Conservation (phyloP, 2,888 invertebrate species). For the Drosophila cyrtoloma region DNA sequence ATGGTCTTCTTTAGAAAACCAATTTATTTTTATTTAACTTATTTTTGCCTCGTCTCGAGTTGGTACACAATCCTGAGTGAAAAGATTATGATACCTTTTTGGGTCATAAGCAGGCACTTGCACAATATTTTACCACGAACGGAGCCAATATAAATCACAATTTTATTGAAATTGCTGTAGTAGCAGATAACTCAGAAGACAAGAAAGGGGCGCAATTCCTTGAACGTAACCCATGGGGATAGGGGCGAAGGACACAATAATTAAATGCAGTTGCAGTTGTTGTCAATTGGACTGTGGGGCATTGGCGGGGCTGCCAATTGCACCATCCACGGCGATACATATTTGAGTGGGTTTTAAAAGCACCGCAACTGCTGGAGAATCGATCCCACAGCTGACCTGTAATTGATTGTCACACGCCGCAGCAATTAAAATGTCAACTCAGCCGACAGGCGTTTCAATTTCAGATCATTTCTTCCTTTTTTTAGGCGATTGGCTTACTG, state of each 20-base stretch:
- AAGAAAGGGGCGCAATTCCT: slow-evolving; percentile 1
- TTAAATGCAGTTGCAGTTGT: slow-evolving; percentile 71
- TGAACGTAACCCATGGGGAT: not conserved
- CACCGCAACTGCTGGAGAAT: slow-evolving; percentile 43
- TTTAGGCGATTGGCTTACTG: slow-evolving; percentile 29
- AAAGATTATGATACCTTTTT: slow-evolving; percentile 43
- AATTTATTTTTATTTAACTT: slow-evolving; percentile 51
- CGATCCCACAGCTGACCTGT: slow-evolving; percentile 56
- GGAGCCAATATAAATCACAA: slow-evolving; percentile 38
- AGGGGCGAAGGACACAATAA: slow-evolving; percentile 36
- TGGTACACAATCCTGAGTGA: slow-evolving; percentile 22
- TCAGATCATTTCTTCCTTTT: slow-evolving; percentile 35
- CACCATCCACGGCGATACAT: slow-evolving; percentile 55
- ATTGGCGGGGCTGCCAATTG: slow-evolving; percentile 16
- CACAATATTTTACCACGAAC: not conserved
- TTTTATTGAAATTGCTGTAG: slow-evolving; percentile 57
- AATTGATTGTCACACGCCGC: slow-evolving; percentile 76
- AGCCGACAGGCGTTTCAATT: slow-evolving; percentile 36
- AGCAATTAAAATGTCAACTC: slow-evolving; percentile 72
- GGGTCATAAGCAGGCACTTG: slow-evolving; percentile 31
- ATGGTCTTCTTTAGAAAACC: slow-evolving; percentile 3
- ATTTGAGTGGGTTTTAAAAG: slow-evolving; percentile 73
- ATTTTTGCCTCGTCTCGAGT: slow-evolving; percentile 23
- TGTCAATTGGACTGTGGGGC: slow-evolving; percentile 55
- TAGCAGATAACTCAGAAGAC: slow-evolving; percentile 34